These are phyloP conservation scores for Dryobota labecula DNA, from an alignment of 2,888 invertebrate species.

Conservation along the genomic window DNA sequence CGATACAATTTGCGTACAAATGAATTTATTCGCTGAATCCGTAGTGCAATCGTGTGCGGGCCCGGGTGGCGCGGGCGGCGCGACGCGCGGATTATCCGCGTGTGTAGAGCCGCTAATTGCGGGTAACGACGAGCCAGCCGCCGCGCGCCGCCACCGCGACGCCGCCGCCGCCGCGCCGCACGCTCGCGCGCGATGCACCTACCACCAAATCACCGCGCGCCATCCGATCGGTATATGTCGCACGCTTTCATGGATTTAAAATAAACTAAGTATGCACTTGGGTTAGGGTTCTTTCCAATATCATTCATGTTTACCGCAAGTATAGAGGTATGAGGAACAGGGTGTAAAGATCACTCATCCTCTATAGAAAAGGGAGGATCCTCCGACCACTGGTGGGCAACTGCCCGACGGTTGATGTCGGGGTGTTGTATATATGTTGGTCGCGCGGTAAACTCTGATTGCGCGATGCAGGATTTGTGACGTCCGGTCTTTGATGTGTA, in stretches of 20 bases:
- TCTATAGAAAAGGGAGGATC: no score
- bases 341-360: no score
- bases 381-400: no score
- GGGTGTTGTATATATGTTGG: no score
- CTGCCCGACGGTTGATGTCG: no score
- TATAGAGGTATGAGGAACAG: no score
- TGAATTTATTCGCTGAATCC: slow-evolving; percentile 90
- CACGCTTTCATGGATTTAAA: slow-evolving; percentile 38
- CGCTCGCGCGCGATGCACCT: slow-evolving; percentile 36
- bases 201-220: slow-evolving; percentile 55
- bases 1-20: slow-evolving; percentile 91
- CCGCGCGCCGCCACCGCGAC: slow-evolving; percentile 63
- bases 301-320: not conserved
- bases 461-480: no score
- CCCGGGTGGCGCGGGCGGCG: slow-evolving; percentile 66
- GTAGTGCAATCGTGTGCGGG: slow-evolving; percentile 85
- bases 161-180: slow-evolving; percentile 56
- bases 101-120: slow-evolving; percentile 88
- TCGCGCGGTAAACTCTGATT: no score
- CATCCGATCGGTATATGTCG: slow-evolving; percentile 35
- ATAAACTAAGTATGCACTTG: slow-evolving; percentile 29
- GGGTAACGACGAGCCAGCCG: slow-evolving; percentile 81
- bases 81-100: slow-evolving; percentile 85
- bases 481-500: no score
- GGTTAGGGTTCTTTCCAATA: not conserved